Evolutionary conservation across 2,797 vertebrate species (phyloP).

Genomic region (Clarias platycephalus): DNA sequence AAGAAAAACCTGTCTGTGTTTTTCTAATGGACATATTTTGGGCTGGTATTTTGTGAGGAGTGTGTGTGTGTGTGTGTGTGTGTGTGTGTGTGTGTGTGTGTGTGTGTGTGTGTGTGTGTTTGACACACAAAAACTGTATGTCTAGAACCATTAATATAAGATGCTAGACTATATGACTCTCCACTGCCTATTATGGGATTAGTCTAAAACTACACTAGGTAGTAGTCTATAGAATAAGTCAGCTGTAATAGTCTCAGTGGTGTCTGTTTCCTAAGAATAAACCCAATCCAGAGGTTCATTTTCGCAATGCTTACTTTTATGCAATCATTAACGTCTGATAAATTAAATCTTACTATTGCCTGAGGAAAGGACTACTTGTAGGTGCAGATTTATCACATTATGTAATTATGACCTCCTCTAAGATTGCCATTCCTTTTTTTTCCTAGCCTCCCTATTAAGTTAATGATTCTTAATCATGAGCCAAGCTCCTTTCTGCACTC

Average conservation of each 20-base stretch:
- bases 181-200: background rate
- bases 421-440: constrained; percentile 4
- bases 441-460: constrained; percentile 25
- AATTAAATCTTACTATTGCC: constrained; percentile 37
- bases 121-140: no score
- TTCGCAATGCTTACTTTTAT: constrained; percentile 14
- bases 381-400: constrained; percentile 39
- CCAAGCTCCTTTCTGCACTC: constrained; percentile 28
- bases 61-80: no score
- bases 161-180: background rate
- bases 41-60: background rate
- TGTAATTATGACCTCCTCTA: constrained; percentile 39
- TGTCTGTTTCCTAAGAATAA: constrained; percentile 18
- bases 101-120: no score
- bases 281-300: constrained; percentile 21
- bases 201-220: background rate
- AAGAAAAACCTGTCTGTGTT: background rate
- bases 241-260: background rate
- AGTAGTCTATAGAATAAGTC: background rate
- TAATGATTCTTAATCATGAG: constrained; percentile 39
- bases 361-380: constrained; percentile 31
- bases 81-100: background rate
- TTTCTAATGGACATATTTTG: background rate
- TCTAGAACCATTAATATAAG: background rate
- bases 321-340: constrained; percentile 37